Percentiles rank a stretch among this genome's conserved stretches.
Evolutionary conservation across 2,797 vertebrate genomes (phyloP).

Genomic region (Liparis tanakae): DNA sequence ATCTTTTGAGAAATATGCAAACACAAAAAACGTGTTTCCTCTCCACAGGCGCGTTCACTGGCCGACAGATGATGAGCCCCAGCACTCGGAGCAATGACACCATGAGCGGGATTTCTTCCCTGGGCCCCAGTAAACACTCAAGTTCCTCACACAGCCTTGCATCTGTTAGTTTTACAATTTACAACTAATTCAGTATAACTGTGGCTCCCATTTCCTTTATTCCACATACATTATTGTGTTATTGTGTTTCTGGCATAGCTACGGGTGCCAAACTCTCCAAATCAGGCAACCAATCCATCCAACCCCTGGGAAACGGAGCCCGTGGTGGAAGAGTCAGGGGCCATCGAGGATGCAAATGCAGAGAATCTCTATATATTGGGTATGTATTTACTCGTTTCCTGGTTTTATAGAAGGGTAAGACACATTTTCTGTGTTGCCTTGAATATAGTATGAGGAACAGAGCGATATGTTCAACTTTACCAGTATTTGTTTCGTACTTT

Average conservation of each 20-base stretch:
- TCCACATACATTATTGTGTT: background rate
- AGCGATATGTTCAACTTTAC: background rate
- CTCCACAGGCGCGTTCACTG: conserved; percentile 79
- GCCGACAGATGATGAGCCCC: conserved; percentile 92
- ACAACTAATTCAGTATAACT: background rate
- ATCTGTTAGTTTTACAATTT: conserved; percentile 82
- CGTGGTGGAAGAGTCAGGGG: conserved; percentile 85
- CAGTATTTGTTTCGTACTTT: background rate
- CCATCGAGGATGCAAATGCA: conserved; percentile 87
- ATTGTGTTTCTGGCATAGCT: conserved; percentile 52
- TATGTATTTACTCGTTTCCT: conserved; percentile 47
- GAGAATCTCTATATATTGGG: conserved; percentile 96
- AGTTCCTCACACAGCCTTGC: conserved; percentile 94
- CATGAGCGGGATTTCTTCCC: conserved; percentile 93
- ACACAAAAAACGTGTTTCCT: background rate
- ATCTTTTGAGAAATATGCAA: background rate
- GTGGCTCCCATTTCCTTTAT: background rate
- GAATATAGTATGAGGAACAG: background rate
- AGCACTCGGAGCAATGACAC: conserved; percentile 96
- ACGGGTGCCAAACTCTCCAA: conserved; percentile 88
- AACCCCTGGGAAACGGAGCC: conserved; percentile 89
- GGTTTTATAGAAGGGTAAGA: background rate
- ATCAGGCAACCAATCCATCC: conserved; percentile 81
- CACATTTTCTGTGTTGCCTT: background rate
- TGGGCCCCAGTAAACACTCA: conserved; percentile 95